Conservation (phyloP, 2,797 vertebrate species). For the Trematomus bernacchii region DNA sequence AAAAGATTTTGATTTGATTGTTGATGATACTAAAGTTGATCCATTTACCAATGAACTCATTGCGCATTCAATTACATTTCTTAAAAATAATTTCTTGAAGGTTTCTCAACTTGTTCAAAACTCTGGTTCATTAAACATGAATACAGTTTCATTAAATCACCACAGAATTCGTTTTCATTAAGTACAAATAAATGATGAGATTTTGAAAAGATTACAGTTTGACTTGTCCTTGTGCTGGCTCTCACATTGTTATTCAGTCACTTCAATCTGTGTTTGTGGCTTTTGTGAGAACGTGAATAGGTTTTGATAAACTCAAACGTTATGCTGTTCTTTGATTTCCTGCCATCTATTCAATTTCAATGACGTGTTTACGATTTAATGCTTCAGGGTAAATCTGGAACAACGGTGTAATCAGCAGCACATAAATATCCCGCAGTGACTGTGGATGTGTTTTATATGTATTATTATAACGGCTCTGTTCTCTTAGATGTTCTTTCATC, state of each 20-base stretch:
- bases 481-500: slow-evolving; percentile 45
- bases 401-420: slow-evolving; percentile 38
- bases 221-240: too few relatives aligned
- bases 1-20: not conserved
- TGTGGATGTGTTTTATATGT: slow-evolving; percentile 14
- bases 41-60: not conserved
- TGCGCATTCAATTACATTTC: not conserved
- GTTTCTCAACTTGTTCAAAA: not conserved
- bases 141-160: not conserved
- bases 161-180: not conserved
- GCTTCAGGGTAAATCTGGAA: slow-evolving; percentile 36
- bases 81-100: not conserved
- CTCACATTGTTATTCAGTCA: slow-evolving; percentile 25
- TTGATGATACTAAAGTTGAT: not conserved
- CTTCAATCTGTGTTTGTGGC: slow-evolving; percentile 9
- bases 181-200: not conserved
- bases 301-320: slow-evolving; percentile 6
- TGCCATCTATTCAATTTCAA: slow-evolving; percentile 32
- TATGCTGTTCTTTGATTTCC: slow-evolving; percentile 21
- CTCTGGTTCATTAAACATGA: not conserved
- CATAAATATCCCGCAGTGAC: slow-evolving; percentile 14
- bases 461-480: not conserved
- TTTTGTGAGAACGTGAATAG: too few relatives aligned
- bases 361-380: slow-evolving; percentile 38
- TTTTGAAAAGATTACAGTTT: slow-evolving; percentile 17